Evolutionary conservation across 2,797 vertebrate species (phyloP).

Genomic region (Rhodeus uyekii): DNA sequence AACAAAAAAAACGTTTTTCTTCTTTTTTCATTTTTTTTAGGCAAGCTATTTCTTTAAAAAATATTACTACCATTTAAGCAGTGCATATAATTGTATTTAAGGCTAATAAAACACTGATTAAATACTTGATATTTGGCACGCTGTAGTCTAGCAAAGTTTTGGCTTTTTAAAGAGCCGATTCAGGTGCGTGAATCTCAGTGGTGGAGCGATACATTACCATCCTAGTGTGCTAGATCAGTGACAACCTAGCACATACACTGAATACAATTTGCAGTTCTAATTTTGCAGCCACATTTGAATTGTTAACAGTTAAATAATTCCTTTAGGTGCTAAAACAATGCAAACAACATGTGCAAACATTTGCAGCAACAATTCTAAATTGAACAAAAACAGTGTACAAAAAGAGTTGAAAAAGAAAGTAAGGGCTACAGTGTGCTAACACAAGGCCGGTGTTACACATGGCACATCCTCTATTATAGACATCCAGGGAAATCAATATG

Average conservation of each 20-base stretch:
- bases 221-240: neutral
- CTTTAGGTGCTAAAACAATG: neutral
- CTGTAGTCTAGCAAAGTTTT: neutral
- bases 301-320: neutral
- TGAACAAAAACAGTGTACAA: too few relatives aligned
- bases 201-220: neutral
- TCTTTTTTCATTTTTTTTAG: neutral
- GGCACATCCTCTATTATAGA: slow-evolving; percentile 55
- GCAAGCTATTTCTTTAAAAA: neutral
- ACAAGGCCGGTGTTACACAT: slow-evolving; percentile 41
- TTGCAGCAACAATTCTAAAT: too few relatives aligned
- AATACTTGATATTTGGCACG: neutral
- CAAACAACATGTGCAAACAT: neutral
- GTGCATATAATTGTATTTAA: neutral
- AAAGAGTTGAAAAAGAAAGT: slow-evolving; percentile 18
- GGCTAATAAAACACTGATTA: neutral
- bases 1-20: too few relatives aligned
- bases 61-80: neutral
- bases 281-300: neutral
- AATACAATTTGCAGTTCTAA: slow-evolving; percentile 10
- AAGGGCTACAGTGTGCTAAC: slow-evolving; percentile 13
- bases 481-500: slow-evolving; percentile 61
- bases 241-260: neutral
- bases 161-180: neutral
- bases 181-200: neutral